Base-by-base conservation (phyloP, 1,140 invertebrate species). In the Chionoecetes opilio region DNA sequence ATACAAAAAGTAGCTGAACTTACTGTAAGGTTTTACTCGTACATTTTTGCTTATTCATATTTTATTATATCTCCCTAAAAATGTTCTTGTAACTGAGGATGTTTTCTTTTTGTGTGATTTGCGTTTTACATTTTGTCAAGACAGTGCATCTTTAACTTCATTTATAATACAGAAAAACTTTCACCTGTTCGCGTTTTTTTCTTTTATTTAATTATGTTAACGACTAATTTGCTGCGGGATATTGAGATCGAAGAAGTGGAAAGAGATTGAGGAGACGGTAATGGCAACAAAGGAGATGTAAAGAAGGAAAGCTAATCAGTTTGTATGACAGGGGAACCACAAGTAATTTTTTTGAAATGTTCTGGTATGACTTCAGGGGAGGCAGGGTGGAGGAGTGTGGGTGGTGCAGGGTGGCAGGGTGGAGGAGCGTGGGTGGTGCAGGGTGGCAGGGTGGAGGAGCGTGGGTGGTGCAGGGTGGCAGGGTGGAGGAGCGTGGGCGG, bases 301-400 rank as follows among this genome's bases (percentile, higher is more conserved):
- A 21, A 75, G 63, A 26, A 75, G 63, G 63, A 75, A n/a, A 75
- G 21, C 63, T 75, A 75, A 75, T 75, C n/a, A 75, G 63, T 75
- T n/a, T 75, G 63, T 75, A 75, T 75, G 21, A 26, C 21, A 75
- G 21, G 21, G 63, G n/a, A n/a, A 75, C 63, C n/a, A 75, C 21
- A 75, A 75, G 63, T 75, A 75, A n/a, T 75, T 75, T 75, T n/a
- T n/a, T 26, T 11, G n/a, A 75, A n/a, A 75, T 75, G 63, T 75
- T 26, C n/a, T 75, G n/a, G 63, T 26, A 26, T 26, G 21, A 26
- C 21, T n/a, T 6, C 21, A n/a, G 63, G 63, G 21, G 63, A 75
- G 63, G 21, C 63, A 5, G 6, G 21, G 41, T 5, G 63, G 21
- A 0, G 21, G 63, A n/a, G 11, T 21, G 63, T 0, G 6, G n/a